A percentile compares a stretch with the other conserved stretches of the same genome.
phyloP scores from a whole-genome alignment of 2,888 invertebrate genomes.

The Heterodera filipjevi region DNA sequence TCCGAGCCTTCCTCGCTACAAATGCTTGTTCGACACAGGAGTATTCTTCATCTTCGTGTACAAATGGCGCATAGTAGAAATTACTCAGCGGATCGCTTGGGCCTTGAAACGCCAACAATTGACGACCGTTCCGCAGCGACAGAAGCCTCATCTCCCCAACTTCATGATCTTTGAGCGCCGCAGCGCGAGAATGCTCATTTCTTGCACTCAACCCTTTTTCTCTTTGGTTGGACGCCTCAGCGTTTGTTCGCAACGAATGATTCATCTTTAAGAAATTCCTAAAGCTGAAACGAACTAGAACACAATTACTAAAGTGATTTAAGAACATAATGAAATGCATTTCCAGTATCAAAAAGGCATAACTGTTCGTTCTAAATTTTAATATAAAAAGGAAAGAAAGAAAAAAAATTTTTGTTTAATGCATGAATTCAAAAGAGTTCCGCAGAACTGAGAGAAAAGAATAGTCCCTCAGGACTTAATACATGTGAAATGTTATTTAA shows the following conservation, averaged over 20 bases:
- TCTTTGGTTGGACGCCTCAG: no score
- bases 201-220: no score
- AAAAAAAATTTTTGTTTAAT: no score
- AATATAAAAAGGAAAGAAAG: no score
- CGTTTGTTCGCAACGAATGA: no score
- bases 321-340: no score
- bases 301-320: no score
- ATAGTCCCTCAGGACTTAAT: not conserved
- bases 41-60: not conserved
- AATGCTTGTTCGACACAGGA: slow-evolving; percentile 7
- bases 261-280: no score
- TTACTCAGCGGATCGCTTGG: not conserved
- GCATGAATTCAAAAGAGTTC: not conserved
- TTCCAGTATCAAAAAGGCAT: no score
- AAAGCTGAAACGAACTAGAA: no score
- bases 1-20: not conserved
- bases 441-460: not conserved
- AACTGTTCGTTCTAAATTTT: no score
- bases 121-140: not conserved
- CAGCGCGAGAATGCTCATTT: no score
- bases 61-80: not conserved
- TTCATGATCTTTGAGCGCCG: not conserved
- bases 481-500: not conserved
- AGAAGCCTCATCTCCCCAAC: not conserved
- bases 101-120: not conserved